Evolutionary conservation across 2,113 vertebrate genomes (phyloP).

Genomic region (Cyrtonyx montezumae): DNA sequence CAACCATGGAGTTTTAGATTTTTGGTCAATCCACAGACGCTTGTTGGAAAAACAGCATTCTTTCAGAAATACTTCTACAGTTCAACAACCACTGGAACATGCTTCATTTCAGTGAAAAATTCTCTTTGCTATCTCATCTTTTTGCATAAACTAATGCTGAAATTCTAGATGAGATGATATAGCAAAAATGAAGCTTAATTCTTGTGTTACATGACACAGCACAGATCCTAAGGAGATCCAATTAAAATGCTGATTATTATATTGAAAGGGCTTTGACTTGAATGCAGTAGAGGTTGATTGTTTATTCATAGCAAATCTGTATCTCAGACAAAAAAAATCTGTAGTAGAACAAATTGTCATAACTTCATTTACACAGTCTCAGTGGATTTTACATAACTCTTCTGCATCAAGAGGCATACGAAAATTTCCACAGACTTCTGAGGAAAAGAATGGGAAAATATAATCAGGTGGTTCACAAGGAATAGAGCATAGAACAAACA

Average conservation of each 20-base stretch:
- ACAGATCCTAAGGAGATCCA: background rate
- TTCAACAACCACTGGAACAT: constrained; percentile 54
- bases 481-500: background rate
- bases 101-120: constrained; percentile 41
- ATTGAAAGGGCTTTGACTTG: background rate
- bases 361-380: background rate
- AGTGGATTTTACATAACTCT: background rate
- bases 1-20: constrained; percentile 46
- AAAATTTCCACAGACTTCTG: background rate
- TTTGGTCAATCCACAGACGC: background rate
- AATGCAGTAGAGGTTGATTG: background rate
- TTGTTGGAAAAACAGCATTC: background rate
- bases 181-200: constrained; percentile 26
- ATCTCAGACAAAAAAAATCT: background rate
- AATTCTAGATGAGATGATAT: constrained; percentile 42
- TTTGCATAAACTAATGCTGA: constrained; percentile 34
- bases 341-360: background rate
- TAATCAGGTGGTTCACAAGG: background rate
- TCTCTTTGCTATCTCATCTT: constrained; percentile 36
- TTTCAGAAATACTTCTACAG: constrained; percentile 35
- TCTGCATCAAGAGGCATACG: background rate
- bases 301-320: background rate
- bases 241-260: background rate
- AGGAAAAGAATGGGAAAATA: background rate
- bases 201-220: background rate